phyloP scores from a whole-genome alignment of 2,113 vertebrate genomes.

The Serilophus lunatus region DNA sequence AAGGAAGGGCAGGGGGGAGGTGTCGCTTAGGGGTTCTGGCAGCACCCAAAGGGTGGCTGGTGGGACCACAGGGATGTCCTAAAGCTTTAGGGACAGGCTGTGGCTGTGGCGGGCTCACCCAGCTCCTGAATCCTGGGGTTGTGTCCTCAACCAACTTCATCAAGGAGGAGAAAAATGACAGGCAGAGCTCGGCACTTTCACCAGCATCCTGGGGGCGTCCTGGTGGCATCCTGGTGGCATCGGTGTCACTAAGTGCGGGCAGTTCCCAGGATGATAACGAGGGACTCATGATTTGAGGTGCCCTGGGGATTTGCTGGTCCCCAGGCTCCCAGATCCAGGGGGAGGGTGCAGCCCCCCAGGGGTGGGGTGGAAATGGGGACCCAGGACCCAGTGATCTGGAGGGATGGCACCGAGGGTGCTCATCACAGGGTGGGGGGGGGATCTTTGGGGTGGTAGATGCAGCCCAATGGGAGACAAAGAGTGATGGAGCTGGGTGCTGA shows the following conservation, averaged over 20 bases:
- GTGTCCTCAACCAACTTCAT: background rate
- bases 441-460: background rate
- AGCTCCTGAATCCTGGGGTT: background rate
- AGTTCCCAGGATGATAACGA: no score
- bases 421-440: background rate
- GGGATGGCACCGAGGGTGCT: background rate
- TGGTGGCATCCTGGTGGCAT: background rate
- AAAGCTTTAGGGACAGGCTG: background rate
- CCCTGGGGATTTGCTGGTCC: background rate
- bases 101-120: background rate
- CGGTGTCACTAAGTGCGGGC: background rate
- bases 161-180: background rate
- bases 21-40: background rate
- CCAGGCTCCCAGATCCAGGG: background rate
- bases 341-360: background rate
- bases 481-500: background rate
- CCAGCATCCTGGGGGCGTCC: background rate
- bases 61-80: fast-evolving
- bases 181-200: background rate
- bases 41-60: background rate
- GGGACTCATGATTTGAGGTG: background rate
- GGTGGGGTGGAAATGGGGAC: background rate
- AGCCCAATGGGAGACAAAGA: background rate
- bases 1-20: background rate
- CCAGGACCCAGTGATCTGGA: fast-evolving